Evolutionary conservation across 2,888 invertebrate genomes (phyloP).

Genomic region (Taphrorychus bicolor): DNA sequence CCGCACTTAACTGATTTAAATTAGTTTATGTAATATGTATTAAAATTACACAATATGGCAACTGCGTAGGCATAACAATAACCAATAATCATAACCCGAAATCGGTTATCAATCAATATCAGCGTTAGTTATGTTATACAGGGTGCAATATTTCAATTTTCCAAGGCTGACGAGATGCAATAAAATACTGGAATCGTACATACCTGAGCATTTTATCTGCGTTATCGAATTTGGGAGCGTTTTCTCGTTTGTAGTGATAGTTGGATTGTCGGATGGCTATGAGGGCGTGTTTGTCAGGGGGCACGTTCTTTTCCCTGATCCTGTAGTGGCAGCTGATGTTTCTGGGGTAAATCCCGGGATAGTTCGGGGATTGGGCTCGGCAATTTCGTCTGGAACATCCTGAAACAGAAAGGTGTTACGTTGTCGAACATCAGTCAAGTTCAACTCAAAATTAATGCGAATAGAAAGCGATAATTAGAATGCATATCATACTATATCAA

Average conservation of each 20-base stretch:
- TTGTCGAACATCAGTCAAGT: neutral
- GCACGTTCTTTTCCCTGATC: constrained; percentile 61
- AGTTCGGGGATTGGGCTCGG: constrained; percentile 88
- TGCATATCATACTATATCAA: neutral
- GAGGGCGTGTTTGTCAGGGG: constrained; percentile 76
- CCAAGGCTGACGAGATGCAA: neutral
- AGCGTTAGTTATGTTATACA: no score
- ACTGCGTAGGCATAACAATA: no score
- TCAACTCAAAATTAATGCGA: neutral
- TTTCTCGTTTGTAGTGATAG: constrained; percentile 77
- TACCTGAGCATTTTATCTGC: constrained; percentile 78
- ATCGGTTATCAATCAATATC: no score
- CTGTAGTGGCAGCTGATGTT: constrained; percentile 72
- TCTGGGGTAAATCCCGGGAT: constrained; percentile 87
- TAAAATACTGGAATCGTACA: constrained; percentile 49
- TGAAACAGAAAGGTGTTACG: constrained; percentile 10
- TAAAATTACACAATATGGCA: no score
- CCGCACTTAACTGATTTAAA: no score
- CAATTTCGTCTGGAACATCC: constrained; percentile 70
- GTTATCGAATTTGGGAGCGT: constrained; percentile 77
- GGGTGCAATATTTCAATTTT: no score
- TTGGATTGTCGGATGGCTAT: constrained; percentile 79
- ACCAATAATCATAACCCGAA: no score
- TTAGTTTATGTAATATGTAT: no score
- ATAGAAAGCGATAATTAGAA: no score